A percentile compares a stretch with the other conserved stretches of the same genome.
phyloP scores from a whole-genome alignment of 2,888 invertebrate species.

The Phalera bucephala region DNA sequence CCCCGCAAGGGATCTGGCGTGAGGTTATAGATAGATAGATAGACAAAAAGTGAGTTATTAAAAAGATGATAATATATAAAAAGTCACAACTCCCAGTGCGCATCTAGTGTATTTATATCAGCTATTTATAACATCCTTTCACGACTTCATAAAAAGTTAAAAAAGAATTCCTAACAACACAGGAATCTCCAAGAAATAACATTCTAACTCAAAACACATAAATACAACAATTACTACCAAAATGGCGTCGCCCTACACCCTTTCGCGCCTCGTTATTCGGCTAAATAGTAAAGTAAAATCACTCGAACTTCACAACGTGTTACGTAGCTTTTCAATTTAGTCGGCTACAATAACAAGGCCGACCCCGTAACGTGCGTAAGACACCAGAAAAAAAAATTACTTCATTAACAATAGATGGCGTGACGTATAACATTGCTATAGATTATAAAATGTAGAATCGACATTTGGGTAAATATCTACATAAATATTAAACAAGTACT shows the following conservation, averaged over 20 bases:
- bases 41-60: no score
- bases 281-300: conserved; percentile 29
- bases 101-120: no score
- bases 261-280: conserved; percentile 51
- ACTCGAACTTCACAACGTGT: conserved; percentile 4
- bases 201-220: background rate
- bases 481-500: no score
- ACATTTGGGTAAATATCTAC: no score
- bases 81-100: no score
- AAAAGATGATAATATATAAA: no score
- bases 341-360: conserved; percentile 55
- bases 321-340: conserved; percentile 37
- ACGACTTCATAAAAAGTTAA: no score
- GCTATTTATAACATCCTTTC: no score
- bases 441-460: conserved; percentile 32
- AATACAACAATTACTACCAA: conserved; percentile 15
- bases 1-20: no score
- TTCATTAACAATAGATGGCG: conserved; percentile 61
- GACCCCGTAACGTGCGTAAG: conserved; percentile 60
- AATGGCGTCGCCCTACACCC: conserved; percentile 42
- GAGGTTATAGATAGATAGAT: no score
- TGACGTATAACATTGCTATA: conserved; percentile 52
- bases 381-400: conserved; percentile 59
- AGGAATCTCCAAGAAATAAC: no score
- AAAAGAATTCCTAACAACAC: no score